Evolutionary conservation across 2,113 vertebrate genomes (phyloP).

Genomic region (Morone saxatilis): DNA sequence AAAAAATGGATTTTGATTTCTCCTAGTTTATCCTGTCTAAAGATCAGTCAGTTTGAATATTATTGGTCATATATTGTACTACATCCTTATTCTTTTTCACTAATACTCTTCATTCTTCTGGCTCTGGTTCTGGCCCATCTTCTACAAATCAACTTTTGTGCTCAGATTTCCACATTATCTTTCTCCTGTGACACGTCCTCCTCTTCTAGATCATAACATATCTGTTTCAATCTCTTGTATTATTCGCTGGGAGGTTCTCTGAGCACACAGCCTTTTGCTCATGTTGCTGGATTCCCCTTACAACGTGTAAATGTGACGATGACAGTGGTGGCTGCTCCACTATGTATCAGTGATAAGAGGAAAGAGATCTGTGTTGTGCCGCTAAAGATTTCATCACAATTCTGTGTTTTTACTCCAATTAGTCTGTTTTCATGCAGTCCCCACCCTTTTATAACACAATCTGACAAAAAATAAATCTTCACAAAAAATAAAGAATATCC

Average conservation of each 20-base stretch:
- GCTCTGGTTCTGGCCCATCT: background rate
- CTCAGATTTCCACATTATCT: conserved; percentile 18
- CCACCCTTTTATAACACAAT: background rate
- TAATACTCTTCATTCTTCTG: background rate
- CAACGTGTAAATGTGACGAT: conserved; percentile 7
- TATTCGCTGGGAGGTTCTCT: conserved; percentile 6
- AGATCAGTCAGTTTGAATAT: background rate
- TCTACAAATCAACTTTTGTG: conserved; percentile 21
- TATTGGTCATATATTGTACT: background rate
- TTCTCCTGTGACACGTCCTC: conserved; percentile 2
- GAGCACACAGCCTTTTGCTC: conserved; percentile 1
- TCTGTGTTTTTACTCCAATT: background rate
- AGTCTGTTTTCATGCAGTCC: background rate
- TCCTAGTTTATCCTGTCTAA: background rate
- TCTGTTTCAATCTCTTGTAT: conserved; percentile 8
- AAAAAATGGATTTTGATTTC: background rate
- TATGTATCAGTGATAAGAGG: background rate
- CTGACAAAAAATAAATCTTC: background rate
- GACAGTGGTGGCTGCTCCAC: background rate
- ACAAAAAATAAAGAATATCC: background rate
- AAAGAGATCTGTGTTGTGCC: background rate
- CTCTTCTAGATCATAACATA: background rate
- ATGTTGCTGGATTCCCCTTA: conserved; percentile 12
- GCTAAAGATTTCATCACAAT: background rate
- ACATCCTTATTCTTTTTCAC: background rate